phyloP scores from a whole-genome alignment of 2,888 invertebrate species.

The Caenorhabditis sinica region DNA sequence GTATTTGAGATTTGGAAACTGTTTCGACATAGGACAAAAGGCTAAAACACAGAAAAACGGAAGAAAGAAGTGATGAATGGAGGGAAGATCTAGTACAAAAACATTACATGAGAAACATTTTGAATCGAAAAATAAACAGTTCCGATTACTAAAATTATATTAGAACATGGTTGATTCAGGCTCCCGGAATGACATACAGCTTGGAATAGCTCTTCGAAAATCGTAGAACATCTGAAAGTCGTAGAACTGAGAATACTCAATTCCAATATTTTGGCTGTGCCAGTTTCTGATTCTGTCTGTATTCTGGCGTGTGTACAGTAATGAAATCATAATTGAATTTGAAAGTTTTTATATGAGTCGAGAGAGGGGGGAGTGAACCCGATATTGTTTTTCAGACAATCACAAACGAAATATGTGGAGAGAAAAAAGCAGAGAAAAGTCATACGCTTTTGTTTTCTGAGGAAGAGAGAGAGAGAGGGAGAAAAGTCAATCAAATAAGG shows the following conservation, averaged over 20 bases:
- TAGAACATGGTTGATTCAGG: too few species aligned
- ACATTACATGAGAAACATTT: not conserved
- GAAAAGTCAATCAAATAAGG: slow-evolving; percentile 5
- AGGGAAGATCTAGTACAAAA: not conserved
- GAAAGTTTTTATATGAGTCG: slow-evolving; percentile 25
- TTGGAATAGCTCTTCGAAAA: too few species aligned
- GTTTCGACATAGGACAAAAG: not conserved
- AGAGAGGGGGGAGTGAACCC: slow-evolving; percentile 55
- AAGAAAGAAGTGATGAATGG: not conserved
- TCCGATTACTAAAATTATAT: too few species aligned
- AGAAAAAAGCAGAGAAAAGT: slow-evolving; percentile 4
- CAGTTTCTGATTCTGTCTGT: not conserved
- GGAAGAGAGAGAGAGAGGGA: slow-evolving; percentile 10
- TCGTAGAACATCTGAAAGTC: too few species aligned
- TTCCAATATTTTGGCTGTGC: too few species aligned
- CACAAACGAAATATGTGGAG: slow-evolving; percentile 58
- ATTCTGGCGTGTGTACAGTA: not conserved
- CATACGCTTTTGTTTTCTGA: slow-evolving; percentile 20
- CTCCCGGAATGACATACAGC: too few species aligned
- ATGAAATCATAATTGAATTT: not conserved
- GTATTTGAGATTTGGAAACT: not conserved
- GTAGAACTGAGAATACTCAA: too few species aligned
- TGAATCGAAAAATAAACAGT: too few species aligned
- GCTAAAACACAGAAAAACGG: slow-evolving; percentile 3
- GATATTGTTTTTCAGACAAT: slow-evolving; percentile 55